Evolutionary conservation across 2,797 vertebrate genomes (phyloP).

Genomic region (Champsocephalus gunnari): DNA sequence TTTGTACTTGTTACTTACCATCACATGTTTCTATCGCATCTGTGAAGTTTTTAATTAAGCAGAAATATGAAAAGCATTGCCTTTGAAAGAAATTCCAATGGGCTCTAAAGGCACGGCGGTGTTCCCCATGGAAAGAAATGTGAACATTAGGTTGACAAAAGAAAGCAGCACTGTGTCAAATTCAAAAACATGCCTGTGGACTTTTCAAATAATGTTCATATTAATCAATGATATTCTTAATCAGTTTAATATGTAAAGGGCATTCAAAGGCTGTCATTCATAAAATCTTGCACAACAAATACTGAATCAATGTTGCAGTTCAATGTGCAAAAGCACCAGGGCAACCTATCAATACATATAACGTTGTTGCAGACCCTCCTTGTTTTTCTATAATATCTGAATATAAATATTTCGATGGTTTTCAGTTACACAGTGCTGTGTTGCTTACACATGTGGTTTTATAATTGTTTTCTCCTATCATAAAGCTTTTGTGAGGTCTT

Average conservation of each 20-base stretch:
- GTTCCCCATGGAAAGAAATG: not conserved
- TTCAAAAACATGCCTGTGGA: not conserved
- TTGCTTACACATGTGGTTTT: not conserved
- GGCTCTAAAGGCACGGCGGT: not conserved
- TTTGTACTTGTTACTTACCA: not conserved
- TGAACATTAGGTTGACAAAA: slow-evolving; percentile 6
- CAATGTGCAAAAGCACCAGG: not conserved
- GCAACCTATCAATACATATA: not conserved
- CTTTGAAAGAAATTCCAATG: slow-evolving; percentile 10
- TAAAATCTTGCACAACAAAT: not conserved
- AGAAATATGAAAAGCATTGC: not conserved
- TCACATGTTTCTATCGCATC: not conserved
- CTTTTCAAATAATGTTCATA: too few species aligned
- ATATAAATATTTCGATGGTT: not conserved
- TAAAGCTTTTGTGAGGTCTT: not conserved
- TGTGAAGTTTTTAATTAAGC: not conserved
- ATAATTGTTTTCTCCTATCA: not conserved
- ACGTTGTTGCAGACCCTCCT: not conserved
- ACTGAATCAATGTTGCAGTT: not conserved
- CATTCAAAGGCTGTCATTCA: not conserved
- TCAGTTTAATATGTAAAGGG: not conserved
- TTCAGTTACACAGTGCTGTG: not conserved
- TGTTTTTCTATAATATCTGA: not conserved
- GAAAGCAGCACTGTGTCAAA: not conserved
- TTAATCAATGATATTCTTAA: too few species aligned